Base-by-base conservation (phyloP, 1,140 invertebrate genomes). In the Neodiprion virginianus region DNA sequence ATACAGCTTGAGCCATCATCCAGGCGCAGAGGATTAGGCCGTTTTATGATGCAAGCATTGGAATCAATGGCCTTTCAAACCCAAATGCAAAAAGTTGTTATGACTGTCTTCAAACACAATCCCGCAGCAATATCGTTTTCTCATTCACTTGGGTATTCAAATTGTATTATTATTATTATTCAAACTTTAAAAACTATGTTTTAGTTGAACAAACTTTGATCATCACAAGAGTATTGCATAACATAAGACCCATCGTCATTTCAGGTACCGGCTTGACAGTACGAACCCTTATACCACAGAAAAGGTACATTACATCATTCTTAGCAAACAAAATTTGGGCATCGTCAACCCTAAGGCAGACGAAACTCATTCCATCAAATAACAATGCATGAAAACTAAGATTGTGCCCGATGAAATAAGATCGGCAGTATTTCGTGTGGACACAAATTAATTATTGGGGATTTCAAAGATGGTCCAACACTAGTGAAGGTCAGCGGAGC, bases 61-160 rank as follows among this genome's bases (percentile, higher is more conserved):
- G 95, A 96, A 85, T 86, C 92, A n/a, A 92, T 96, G 78, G 94
- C 93, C 11, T 91, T 90, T 74, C 91, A 91, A 71, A 93, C 92
- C 83, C 88, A 92, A 72, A 92, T 96, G 91, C 90, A 91, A 79
- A 96, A 96, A 90, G 91, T 96, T 49, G 91, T 96, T 76, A 84
- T 96, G n/a, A 97, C 95, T 8, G 92, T 95, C 47, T 91, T 96
- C 14, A 95, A 94, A 83, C 91, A 94, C 77, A 96, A 96, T 87
- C 84, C 88, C 21, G 86, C 89, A 61, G 94, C 92, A 1, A 85
- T 91, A 61, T 84, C 87, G 40, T 97, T 97, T 83, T 97, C 95
- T 82, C 91, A 91, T 80, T 89, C 90, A 17, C 86, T 94, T 67
- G 93, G 92, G 92, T 94, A 91, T 88, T 80, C 77, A 40, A 71